Evolutionary conservation across 2,888 invertebrate genomes (phyloP).

Genomic region (Lamellibrachia satsuma): DNA sequence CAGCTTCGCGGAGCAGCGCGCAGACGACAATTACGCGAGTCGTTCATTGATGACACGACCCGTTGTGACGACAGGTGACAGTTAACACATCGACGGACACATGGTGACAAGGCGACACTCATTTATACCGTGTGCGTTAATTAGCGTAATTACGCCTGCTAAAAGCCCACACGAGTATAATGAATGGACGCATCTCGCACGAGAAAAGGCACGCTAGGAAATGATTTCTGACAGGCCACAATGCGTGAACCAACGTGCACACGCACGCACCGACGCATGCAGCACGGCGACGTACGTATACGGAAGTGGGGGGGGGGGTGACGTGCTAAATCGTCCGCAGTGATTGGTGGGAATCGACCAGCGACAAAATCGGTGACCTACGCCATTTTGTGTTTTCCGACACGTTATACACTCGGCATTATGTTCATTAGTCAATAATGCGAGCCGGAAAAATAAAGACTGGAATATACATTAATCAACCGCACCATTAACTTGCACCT

Average conservation of each 20-base stretch:
- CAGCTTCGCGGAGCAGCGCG: not conserved
- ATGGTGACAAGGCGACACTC: not conserved
- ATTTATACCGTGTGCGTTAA: constrained; percentile 5
- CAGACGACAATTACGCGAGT: constrained; percentile 1
- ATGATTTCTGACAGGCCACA: not conserved
- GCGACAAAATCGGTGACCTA: not conserved
- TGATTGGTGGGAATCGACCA: not conserved
- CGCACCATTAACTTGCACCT: not conserved
- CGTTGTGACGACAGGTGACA: not conserved
- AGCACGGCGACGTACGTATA: not conserved
- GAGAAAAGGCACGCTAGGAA: not conserved
- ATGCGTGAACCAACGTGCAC: not conserved
- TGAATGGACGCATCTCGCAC: not conserved
- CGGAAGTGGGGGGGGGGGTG: not conserved
- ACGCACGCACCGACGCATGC: not conserved
- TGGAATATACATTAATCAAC: not conserved
- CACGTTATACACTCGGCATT: not conserved
- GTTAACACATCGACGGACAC: constrained; percentile 7
- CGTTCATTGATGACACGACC: constrained; percentile 3
- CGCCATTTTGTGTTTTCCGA: not conserved
- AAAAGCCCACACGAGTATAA: not conserved
- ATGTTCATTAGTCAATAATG: not conserved
- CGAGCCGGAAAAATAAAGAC: not conserved
- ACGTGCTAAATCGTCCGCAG: not conserved
- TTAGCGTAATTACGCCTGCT: constrained; percentile 3